These are phyloP conservation scores for Catagonus wagneri DNA, from an alignment of 2,113 vertebrate species.

Conservation along the genomic window DNA sequence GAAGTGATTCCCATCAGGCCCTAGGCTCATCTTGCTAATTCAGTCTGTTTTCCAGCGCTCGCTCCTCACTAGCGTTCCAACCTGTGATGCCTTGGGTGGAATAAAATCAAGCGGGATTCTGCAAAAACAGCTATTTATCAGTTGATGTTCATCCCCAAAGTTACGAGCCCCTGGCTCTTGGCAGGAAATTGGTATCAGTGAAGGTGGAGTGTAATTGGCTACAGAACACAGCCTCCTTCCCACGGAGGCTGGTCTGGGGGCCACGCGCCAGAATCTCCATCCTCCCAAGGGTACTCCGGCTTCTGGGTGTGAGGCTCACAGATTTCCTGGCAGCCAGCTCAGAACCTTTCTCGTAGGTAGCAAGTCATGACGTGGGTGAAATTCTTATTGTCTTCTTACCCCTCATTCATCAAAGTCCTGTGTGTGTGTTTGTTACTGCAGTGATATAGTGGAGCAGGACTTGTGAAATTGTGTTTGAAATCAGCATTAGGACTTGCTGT, in stretches of 20 bases:
- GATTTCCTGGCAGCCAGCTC: background rate
- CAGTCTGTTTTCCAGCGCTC: background rate
- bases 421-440: background rate
- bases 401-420: background rate
- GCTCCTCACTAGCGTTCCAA: background rate
- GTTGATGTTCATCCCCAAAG: background rate
- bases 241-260: background rate
- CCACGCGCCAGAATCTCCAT: too few relatives aligned
- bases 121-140: background rate
- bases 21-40: background rate
- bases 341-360: background rate
- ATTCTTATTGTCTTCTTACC: background rate
- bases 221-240: background rate
- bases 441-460: background rate
- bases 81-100: background rate
- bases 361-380: background rate
- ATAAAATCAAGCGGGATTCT: constrained; percentile 37
- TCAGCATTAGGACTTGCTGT: background rate
- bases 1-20: background rate
- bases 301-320: background rate
- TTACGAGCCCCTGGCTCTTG: background rate
- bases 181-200: background rate
- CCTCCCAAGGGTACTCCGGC: background rate
- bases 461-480: background rate
- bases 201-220: background rate